Base-by-base conservation (phyloP, 2,888 invertebrate genomes). In the Agriopis aurantiaria region DNA sequence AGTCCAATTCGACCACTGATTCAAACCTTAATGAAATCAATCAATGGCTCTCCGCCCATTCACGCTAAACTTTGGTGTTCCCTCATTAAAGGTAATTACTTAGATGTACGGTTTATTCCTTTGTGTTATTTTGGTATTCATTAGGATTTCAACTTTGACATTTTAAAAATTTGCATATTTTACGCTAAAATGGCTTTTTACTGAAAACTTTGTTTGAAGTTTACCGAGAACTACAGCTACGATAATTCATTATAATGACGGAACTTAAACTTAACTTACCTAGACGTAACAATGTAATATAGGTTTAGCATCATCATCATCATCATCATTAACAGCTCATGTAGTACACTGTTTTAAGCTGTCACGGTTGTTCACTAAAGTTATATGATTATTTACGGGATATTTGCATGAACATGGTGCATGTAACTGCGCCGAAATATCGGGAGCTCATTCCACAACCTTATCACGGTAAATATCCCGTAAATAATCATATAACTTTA, bases 41-140 rank as follows among this genome's bases (percentile, higher is more conserved):
- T 56, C 11, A 12, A 7, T 23, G 8, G 0, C 65, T 69, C 61
- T 5, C 43, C n/a, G 65, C 8, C 69, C 48, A 65, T 57, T 43
- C 3, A n/a, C 41, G 60, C 45, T 65, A 64, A 64, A 43, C 55
- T 73, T 69, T 75, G 60, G 70, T 66, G 68, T 71, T 60, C 62
- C 61, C 65, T 62, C 60, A 65, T 71, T 69, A 61, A 43, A 61
- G 53, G 65, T 71, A 71, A 71, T 65, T 71, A 68, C 62, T 52
- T 53, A 46, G 55, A 56, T 58, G 59, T 46, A 58, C 65, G 46
- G 51, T 61, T 65, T 57, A 61, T 68, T 61, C 53, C 51, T 63
- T 67, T 61, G 63, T 67, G 46, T 65, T 70, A 49, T 49, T 65
- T 65, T 51, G 46, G 52, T 11, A 46, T 65, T 65, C 69, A 69